Conservation (phyloP, 2,888 invertebrate genomes). For the Lithophane socia region DNA sequence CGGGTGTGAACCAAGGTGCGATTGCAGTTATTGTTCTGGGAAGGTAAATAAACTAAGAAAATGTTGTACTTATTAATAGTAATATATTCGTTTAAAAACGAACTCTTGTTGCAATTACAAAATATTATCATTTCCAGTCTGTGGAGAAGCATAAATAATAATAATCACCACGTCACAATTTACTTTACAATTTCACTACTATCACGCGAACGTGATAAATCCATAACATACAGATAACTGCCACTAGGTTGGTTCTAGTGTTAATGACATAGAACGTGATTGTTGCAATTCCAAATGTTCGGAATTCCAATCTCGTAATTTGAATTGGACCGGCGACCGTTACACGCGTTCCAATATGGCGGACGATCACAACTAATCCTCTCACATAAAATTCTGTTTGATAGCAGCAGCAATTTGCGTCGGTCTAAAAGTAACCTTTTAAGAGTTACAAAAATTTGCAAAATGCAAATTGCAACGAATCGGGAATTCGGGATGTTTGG, state of each 20-base stretch:
- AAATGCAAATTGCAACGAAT: constrained; percentile 38
- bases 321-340: constrained; percentile 18
- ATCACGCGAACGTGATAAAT: not conserved
- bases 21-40: too few species aligned
- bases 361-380: constrained; percentile 43
- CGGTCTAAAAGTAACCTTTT: constrained; percentile 46
- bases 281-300: constrained; percentile 8
- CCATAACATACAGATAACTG: too few species aligned
- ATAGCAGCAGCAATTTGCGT: constrained; percentile 30
- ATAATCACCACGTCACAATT: not conserved
- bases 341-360: constrained; percentile 44
- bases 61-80: not conserved
- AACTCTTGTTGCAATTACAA: too few species aligned
- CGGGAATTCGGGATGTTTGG: constrained; percentile 18
- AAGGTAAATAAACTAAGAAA: too few species aligned
- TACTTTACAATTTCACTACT: not conserved
- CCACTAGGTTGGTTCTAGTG: too few species aligned
- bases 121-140: not conserved
- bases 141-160: too few species aligned
- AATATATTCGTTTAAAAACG: too few species aligned
- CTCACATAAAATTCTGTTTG: constrained; percentile 59
- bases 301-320: constrained; percentile 34
- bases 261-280: constrained; percentile 15
- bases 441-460: constrained; percentile 44
- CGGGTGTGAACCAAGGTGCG: too few species aligned